Evolutionary conservation across 2,113 vertebrate genomes (phyloP).

Genomic region (Albula glossodonta): DNA sequence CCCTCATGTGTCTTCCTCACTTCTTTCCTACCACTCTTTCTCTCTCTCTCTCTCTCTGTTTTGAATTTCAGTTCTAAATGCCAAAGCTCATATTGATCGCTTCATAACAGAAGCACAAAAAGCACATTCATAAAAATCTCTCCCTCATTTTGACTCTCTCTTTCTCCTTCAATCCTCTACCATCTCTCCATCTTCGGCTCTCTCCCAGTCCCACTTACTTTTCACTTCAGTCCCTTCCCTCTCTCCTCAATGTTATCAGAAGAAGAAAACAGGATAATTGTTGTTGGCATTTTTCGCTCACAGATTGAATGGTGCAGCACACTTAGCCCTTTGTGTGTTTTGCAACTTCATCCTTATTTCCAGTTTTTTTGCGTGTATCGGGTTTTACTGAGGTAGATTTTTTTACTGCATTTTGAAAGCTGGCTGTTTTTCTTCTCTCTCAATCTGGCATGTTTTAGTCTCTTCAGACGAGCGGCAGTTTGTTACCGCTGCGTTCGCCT

Average conservation of each 20-base stretch:
- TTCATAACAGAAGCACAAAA: too few relatives aligned
- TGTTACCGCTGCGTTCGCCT: neutral
- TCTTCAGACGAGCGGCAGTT: neutral
- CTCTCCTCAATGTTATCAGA: neutral
- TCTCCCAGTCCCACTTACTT: neutral
- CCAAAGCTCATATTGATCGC: neutral
- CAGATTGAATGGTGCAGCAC: neutral
- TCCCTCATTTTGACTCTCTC: neutral
- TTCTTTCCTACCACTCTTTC: slow-evolving; percentile 40
- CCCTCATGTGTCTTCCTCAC: slow-evolving; percentile 31
- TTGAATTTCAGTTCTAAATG: neutral
- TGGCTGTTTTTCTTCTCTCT: neutral
- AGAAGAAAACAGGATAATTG: neutral
- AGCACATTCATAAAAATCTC: too few relatives aligned
- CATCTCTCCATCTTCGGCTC: neutral
- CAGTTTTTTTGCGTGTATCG: neutral
- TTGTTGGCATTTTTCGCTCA: neutral
- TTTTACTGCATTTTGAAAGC: too few relatives aligned
- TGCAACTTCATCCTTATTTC: neutral
- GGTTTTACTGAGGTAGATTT: neutral
- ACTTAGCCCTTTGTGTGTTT: neutral
- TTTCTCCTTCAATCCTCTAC: neutral
- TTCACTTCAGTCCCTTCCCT: neutral
- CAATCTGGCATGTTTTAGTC: neutral
- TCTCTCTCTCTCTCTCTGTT: slow-evolving; percentile 40